Percentiles rank a stretch among this genome's conserved stretches.
These are phyloP conservation scores for Melopsittacus undulatus DNA, from an alignment of 2,797 vertebrate species.

Conservation along the genomic window DNA sequence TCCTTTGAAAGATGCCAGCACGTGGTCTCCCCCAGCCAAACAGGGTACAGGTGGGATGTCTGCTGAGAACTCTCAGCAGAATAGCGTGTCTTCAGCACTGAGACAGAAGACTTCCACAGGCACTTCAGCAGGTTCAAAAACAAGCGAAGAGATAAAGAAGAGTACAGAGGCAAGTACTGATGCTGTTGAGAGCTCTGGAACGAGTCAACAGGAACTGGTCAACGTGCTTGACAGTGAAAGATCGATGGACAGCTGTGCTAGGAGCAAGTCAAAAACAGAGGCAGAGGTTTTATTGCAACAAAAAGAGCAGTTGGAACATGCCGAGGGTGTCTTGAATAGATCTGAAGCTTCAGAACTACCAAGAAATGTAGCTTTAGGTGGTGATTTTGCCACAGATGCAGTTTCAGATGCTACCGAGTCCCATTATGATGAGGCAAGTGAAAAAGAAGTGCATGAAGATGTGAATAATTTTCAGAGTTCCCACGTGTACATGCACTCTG, in stretches of 20 bases:
- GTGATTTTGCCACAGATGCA: constrained; percentile 36
- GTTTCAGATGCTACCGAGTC: constrained; percentile 56
- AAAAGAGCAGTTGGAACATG: constrained; percentile 40
- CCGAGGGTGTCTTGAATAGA: constrained; percentile 22
- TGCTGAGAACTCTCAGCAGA: constrained; percentile 62
- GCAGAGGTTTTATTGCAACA: constrained; percentile 34
- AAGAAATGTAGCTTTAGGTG: constrained; percentile 33
- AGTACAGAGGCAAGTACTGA: constrained; percentile 14
- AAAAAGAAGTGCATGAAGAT: constrained; percentile 77
- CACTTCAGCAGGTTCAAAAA: constrained; percentile 13
- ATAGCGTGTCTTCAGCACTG: not conserved
- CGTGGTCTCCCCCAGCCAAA: constrained; percentile 71
- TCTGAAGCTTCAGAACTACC: constrained; percentile 40
- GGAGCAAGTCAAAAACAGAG: constrained; percentile 57
- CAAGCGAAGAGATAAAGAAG: constrained; percentile 61
- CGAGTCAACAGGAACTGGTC: not conserved
- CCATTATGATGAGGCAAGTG: constrained; percentile 68
- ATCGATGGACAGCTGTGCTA: constrained; percentile 21
- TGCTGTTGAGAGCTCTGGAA: not conserved
- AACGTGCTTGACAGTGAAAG: not conserved
- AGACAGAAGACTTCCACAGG: constrained; percentile 63
- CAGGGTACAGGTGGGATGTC: not conserved
- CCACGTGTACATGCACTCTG: constrained; percentile 86
- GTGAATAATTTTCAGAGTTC: constrained; percentile 74
- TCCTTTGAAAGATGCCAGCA: constrained; percentile 73